These are phyloP conservation scores for Marasmarcha lunaedactyla DNA, from an alignment of 2,888 invertebrate species.

Conservation along the genomic window DNA sequence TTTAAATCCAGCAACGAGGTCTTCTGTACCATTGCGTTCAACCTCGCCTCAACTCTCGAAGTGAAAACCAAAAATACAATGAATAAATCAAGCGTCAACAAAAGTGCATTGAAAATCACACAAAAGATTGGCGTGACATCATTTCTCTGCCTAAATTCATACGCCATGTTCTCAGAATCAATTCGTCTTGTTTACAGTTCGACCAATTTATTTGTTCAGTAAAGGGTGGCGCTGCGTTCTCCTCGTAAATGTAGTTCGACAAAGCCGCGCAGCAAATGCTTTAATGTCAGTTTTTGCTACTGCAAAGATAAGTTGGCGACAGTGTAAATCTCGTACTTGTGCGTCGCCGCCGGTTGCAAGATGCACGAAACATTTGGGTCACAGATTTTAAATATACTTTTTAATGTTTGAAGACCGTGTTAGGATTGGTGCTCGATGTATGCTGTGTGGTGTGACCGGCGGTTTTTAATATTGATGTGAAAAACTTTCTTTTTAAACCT, in stretches of 20 bases:
- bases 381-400: conserved; percentile 24
- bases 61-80: no score
- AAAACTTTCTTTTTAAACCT: background rate
- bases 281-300: no score
- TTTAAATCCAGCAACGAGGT: no score
- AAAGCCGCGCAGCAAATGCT: no score
- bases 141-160: background rate
- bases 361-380: conserved; percentile 41
- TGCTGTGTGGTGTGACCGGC: background rate
- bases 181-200: conserved; percentile 38
- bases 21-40: no score
- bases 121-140: background rate
- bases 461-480: background rate
- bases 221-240: no score
- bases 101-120: conserved; percentile 10
- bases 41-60: no score
- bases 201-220: conserved; percentile 18
- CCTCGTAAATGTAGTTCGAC: no score
- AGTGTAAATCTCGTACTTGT: no score
- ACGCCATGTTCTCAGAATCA: conserved; percentile 11
- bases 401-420: conserved; percentile 5
- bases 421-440: conserved; percentile 3
- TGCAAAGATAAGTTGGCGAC: no score
- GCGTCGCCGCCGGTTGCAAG: conserved; percentile 27
- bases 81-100: no score